Percentiles rank a stretch among this genome's conserved stretches.
Conservation (phyloP, 2,888 invertebrate genomes). For the Drepanosiphum platanoidis region DNA sequence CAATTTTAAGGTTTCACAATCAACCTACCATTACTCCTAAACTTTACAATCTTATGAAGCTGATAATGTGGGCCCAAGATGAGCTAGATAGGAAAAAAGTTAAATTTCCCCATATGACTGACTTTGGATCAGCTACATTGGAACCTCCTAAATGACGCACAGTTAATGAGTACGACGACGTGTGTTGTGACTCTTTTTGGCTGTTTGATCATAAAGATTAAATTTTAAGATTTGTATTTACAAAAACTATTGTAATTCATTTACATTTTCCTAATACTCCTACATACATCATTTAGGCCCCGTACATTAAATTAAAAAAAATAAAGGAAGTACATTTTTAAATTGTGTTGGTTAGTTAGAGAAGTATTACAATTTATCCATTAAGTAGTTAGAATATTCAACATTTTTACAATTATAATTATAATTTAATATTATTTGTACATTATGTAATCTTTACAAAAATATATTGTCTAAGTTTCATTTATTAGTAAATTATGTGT, state of each 20-base stretch:
- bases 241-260: constrained; percentile 22
- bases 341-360: not conserved
- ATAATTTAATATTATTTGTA: constrained; percentile 26
- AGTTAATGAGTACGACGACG: constrained; percentile 50
- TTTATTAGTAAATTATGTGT: constrained; percentile 7
- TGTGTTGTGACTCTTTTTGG: constrained; percentile 59
- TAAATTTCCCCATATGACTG: constrained; percentile 95
- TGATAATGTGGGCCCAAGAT: constrained; percentile 95
- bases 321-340: not conserved
- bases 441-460: constrained; percentile 19
- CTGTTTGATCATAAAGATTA: constrained; percentile 59
- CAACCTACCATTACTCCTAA: constrained; percentile 91
- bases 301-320: not conserved
- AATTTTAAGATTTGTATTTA: constrained; percentile 27
- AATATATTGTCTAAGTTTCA: constrained; percentile 16
- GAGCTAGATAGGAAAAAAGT: constrained; percentile 93
- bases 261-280: constrained; percentile 47
- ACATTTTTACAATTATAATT: not conserved
- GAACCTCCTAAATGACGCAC: constrained; percentile 64
- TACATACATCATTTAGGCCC: constrained; percentile 16
- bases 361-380: not conserved
- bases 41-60: constrained; percentile 87
- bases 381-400: constrained; percentile 10
- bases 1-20: constrained; percentile 94
- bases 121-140: constrained; percentile 86